phyloP scores from a whole-genome alignment of 2,113 vertebrate genomes.

The Oreotrochilus melanogaster region DNA sequence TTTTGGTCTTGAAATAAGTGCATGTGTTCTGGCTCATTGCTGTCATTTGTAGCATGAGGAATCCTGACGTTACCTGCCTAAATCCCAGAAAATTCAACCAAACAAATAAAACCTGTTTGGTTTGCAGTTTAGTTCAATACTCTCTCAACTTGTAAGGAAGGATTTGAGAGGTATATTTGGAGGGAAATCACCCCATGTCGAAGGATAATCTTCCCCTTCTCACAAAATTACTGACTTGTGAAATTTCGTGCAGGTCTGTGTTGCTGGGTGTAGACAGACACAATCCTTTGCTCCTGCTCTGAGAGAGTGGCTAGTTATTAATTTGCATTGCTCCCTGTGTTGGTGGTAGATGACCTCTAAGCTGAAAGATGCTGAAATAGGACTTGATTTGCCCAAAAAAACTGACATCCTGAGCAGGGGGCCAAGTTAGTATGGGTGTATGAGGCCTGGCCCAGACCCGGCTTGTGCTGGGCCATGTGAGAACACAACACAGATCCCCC shows the following conservation, averaged over 20 bases:
- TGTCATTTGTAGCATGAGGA: not conserved
- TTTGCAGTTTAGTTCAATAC: not conserved
- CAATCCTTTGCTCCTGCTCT: not conserved
- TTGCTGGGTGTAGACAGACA: not conserved
- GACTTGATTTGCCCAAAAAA: not conserved
- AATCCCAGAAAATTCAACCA: not conserved
- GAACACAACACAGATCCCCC: not conserved
- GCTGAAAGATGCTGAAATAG: not conserved
- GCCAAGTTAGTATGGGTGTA: fast-evolving
- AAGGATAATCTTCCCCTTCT: not conserved
- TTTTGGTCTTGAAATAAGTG: not conserved
- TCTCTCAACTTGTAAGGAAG: not conserved
- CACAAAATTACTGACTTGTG: too few species aligned
- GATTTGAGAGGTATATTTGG: not conserved
- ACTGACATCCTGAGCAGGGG: not conserved
- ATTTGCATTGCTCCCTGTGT: not conserved
- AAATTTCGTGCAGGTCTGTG: fast-evolving
- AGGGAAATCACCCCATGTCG: not conserved
- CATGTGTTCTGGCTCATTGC: fast-evolving
- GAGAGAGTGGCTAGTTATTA: not conserved
- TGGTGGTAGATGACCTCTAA: not conserved
- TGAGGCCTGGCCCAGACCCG: not conserved
- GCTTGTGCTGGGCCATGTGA: not conserved
- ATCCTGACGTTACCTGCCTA: not conserved
- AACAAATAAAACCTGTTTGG: not conserved